These are phyloP conservation scores for Gymnosoma rotundatum DNA, from an alignment of 2,888 invertebrate species.

Conservation along the genomic window DNA sequence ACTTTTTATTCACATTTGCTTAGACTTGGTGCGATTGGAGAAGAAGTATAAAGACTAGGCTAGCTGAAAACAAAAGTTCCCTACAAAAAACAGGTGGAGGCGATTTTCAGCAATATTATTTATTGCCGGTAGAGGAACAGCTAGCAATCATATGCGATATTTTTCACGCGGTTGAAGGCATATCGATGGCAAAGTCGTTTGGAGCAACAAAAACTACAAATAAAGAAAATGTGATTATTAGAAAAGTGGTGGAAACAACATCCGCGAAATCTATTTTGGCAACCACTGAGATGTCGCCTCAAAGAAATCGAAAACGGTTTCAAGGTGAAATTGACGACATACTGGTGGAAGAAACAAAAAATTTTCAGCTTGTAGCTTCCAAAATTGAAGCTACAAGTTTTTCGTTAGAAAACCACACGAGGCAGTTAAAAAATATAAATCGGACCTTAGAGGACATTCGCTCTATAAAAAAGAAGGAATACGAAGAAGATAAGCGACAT, in stretches of 20 bases:
- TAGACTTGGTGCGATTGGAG: too few species aligned
- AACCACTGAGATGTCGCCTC: slow-evolving; percentile 8
- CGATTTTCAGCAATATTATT: slow-evolving; percentile 23
- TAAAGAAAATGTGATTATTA: neutral
- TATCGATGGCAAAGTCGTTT: slow-evolving; percentile 41
- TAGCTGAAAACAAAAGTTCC: too few species aligned
- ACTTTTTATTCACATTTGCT: neutral
- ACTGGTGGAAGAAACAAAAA: neutral
- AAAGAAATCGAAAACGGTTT: slow-evolving; percentile 15
- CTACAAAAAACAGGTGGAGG: slow-evolving; percentile 12
- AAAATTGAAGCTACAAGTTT: neutral
- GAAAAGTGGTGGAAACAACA: neutral
- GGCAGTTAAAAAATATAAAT: slow-evolving; percentile 1
- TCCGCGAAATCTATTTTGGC: neutral
- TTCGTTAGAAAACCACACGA: neutral
- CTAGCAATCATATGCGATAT: slow-evolving; percentile 24
- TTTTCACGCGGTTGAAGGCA: too few species aligned
- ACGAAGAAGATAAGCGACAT: neutral
- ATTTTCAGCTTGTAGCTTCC: too few species aligned
- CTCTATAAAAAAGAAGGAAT: too few species aligned
- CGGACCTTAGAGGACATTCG: too few species aligned
- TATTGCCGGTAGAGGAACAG: slow-evolving; percentile 24
- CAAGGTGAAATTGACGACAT: neutral
- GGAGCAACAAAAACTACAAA: neutral
- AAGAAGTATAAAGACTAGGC: too few species aligned